Evolutionary conservation across 1,140 invertebrate species (phyloP), one percentile per base, ranked within the genome.

Genomic region (Drosophila carrolli): DNA sequence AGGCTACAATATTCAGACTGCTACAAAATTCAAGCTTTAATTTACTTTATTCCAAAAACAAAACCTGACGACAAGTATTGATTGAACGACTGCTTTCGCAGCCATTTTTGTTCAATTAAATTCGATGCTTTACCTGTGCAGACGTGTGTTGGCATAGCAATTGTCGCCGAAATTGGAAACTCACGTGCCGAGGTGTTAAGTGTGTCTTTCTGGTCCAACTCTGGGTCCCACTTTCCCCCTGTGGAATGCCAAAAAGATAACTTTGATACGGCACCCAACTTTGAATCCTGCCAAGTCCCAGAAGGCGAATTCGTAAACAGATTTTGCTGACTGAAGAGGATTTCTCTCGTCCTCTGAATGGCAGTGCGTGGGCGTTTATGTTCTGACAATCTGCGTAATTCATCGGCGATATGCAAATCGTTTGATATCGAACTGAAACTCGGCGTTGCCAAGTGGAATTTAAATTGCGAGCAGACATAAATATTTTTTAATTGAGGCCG

Each of bases 321-420:
- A 85, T 78, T 81, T 63, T 16, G 73, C 65, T 56, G 81, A 76
- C 81, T 83, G 63, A 67, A 72, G 75, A 56, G 72, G 74, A 81
- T 81, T 77, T 75, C n/a, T 16, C 43, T 40, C 29, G 11, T 14
- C 16, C n/a, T 46, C 14, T 37, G 14, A 2, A 11, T 47, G 29
- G 9, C 38, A 27, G 51, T 59, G 60, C 32, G 59, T 46, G 41
- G 46, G 55, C 46, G 51, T 61, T 53, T 60, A 54, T 75, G 47
- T 54, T 35, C 60, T 48, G 55, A 54, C 77, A 75, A 81, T 77
- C 60, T 57, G 47, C 80, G 53, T 55, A 84, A 83, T 84, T 75
- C 71, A 27, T 55, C 19, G 37, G 68, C 29, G 66, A 62, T 46
- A 80, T 67, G 76, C 70, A 71, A 78, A 86, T 82, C 50, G 59